These are phyloP conservation scores for Philotrypesis tridentata DNA, from an alignment of 1,140 invertebrate genomes.

Conservation along the genomic window DNA sequence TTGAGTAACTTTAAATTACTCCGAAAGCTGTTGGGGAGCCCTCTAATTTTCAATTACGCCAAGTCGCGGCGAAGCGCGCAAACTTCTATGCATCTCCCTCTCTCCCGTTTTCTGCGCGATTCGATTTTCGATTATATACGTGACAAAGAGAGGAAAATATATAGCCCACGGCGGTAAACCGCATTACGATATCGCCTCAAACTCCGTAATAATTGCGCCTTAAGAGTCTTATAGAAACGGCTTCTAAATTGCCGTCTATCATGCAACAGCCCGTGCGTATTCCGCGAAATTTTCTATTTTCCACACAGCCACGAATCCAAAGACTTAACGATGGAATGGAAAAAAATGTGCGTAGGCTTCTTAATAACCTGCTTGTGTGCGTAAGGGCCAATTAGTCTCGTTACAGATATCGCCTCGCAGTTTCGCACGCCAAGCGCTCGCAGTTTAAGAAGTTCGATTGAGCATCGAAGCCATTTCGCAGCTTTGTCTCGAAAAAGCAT, in stretches of 20 bases:
- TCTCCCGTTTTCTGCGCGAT: too few relatives aligned
- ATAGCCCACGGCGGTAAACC: constrained; percentile 11
- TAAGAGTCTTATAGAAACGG: background rate
- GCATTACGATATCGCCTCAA: constrained; percentile 24
- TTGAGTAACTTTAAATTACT: background rate
- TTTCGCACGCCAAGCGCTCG: background rate
- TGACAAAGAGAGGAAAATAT: background rate
- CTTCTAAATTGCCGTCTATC: background rate
- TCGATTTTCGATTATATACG: constrained; percentile 16
- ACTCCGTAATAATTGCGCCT: constrained; percentile 10
- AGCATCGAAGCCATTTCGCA: background rate
- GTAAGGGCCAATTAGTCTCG: constrained; percentile 1
- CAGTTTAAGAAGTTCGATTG: background rate
- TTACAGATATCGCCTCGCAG: background rate
- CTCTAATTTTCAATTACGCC: constrained; percentile 10
- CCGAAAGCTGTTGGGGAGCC: background rate
- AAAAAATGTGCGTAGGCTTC: background rate
- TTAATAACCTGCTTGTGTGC: too few relatives aligned
- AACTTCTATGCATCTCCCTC: background rate
- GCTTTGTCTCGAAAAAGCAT: background rate
- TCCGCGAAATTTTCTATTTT: constrained; percentile 1
- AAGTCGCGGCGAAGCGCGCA: background rate
- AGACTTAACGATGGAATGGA: background rate
- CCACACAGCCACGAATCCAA: too few relatives aligned
- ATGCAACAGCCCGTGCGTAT: constrained; percentile 7